Conservation (phyloP, 2,113 vertebrate species). For the Lampris incognitus region DNA sequence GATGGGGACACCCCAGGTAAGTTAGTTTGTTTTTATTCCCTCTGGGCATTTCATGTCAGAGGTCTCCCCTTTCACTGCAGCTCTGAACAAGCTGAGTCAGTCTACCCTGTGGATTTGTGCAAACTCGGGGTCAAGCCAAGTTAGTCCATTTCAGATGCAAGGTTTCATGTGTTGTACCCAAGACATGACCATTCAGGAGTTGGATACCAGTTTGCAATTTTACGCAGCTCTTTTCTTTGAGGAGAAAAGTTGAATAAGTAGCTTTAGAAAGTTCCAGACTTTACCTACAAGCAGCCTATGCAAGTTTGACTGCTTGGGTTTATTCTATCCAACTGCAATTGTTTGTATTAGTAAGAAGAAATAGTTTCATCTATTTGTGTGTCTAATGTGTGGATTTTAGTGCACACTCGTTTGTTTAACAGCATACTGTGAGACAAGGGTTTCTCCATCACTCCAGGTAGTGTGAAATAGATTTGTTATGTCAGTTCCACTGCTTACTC, state of each 20-base stretch:
- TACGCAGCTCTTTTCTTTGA: neutral
- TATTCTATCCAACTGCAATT: neutral
- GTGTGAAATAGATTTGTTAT: constrained; percentile 17
- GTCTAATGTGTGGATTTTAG: constrained; percentile 27
- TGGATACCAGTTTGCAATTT: neutral
- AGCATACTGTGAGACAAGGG: constrained; percentile 4
- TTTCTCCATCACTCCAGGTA: constrained; percentile 15
- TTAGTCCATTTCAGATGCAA: no score
- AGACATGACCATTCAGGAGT: neutral
- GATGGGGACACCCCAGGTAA: constrained; percentile 67
- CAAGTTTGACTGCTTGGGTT: constrained; percentile 23
- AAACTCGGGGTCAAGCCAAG: no score
- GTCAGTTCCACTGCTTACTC: constrained; percentile 14
- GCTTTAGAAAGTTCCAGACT: constrained; percentile 27
- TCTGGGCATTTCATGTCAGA: neutral
- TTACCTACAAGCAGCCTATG: constrained; percentile 19
- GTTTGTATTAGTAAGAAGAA: constrained; percentile 18
- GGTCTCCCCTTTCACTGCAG: no score
- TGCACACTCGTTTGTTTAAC: constrained; percentile 25
- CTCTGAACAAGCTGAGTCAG: no score
- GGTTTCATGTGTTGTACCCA: no score
- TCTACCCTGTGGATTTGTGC: no score
- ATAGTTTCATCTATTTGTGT: constrained; percentile 22
- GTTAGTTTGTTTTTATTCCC: constrained; percentile 5
- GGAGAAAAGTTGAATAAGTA: neutral